Evolutionary conservation across 2,113 vertebrate genomes (phyloP), one percentile per base, ranked within the genome.

Genomic region (Corvus hawaiiensis): DNA sequence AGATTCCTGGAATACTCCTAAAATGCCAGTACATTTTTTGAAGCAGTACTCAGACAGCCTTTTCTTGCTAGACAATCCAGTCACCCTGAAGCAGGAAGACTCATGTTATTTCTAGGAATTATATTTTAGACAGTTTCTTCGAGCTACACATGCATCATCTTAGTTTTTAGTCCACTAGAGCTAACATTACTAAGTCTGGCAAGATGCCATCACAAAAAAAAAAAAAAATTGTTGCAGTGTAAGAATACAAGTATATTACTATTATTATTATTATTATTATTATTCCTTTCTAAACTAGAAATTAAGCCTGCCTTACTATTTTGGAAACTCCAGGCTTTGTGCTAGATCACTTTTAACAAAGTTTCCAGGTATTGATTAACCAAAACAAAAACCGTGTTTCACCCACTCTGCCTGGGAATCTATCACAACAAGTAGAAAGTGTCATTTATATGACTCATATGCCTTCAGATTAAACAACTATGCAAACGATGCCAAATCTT

Each of bases 61-160:
- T 75, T 67, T 26, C 4, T 64, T 63, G 24, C 20, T 44, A 49
- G 66, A 84, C 11, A 11, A 43, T 54, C 49, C 46, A 79, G 44
- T 78, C 74, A 86, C n/a, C 61, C 85, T 27, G 61, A 90, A 56
- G 68, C 85, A 35, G 51, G 18, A 88, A 86, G 44, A 93, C 24
- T 77, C 35, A 15, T 32, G n/a, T 48, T 88, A 84, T 76, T 93
- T 94, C 87, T 90, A 93, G 76, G 79, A 96, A 88, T 52, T 84
- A 32, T 14, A 55, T 86, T 94, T 95, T 37, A 67, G 54, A 54
- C 43, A n/a, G 48, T 71, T 80, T 93, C 49, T 84, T 75, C 0
- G 0, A 88, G 49, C 35, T 84, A 44, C 17, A 30, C 15, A 58
- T 23, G 30, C 21, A 87, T 54, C 59, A 86, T 30, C 58, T 39